Base-by-base conservation (phyloP, 2,888 invertebrate genomes). In the Ommatoiulus sabulosus region DNA sequence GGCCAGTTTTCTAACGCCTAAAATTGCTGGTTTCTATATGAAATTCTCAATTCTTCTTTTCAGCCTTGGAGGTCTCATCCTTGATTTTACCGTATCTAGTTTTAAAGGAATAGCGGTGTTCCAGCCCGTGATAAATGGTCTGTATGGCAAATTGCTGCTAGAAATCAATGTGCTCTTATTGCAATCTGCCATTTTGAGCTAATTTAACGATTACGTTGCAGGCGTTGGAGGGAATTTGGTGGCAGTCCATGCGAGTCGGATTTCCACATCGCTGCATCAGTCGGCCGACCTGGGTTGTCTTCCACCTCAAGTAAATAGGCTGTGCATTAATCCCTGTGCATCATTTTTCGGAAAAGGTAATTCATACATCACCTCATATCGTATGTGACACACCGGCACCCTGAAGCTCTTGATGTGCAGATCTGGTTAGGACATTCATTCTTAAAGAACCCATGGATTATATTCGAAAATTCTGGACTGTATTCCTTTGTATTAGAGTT, bases 61-160 rank as follows among this genome's bases (percentile, higher is more conserved):
- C 88, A 88, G 89, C 43, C 43, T 88, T 7, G 94, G 94, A 44
- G 94, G 94, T 20, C 92, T 94, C 90, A 93, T 94, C 89, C 91
- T 94, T 90, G 93, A 94, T 90, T 92, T 91, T 89, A 92, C 94
- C 17, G 93, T 94, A 43, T 85, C 89, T 57, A 91, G 90, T 88
- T 94, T 92, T 91, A 92, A 92, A 88, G 93, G 93, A 80, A 93
- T 94, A 90, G 94, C 94, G 84, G 93, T 93, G 85, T 93, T 92
- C 91, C 93, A 93, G 90, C 93, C 93, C 86, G 93, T 93, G 52
- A 92, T 93, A 84, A 93, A 93, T 91, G 93, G 93, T 90, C 35
- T 86, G 46, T 86, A 44, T 7, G 8, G 20, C 3, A 43, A 80
- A 35, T 80, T 10, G 12, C 35, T 80, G 80, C 80, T 80, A 15